phyloP scores from a whole-genome alignment of 2,113 vertebrate species.

The Labeo catla region DNA sequence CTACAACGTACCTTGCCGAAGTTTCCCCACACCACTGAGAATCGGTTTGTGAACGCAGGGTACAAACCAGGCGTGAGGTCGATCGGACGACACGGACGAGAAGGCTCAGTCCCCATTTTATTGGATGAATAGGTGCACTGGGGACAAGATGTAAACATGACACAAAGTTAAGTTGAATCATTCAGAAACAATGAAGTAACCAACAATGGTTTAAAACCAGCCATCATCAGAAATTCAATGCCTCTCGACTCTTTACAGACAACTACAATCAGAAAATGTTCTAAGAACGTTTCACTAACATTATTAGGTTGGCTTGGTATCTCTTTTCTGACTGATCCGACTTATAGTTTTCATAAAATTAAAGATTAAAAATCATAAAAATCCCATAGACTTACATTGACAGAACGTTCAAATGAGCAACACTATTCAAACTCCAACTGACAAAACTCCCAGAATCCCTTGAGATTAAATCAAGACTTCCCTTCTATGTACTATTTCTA shows the following conservation, averaged over 20 bases:
- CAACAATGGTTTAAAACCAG: neutral
- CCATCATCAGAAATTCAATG: neutral
- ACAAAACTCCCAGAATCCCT: too few species aligned
- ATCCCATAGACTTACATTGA: too few species aligned
- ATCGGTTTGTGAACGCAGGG: constrained; percentile 77
- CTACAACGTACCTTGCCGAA: constrained; percentile 77
- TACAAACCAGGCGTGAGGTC: constrained; percentile 85
- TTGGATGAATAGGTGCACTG: constrained; percentile 85
- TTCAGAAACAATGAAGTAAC: neutral
- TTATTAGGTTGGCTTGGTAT: too few species aligned
- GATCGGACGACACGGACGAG: constrained; percentile 84
- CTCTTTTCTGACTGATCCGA: too few species aligned
- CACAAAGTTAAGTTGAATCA: neutral
- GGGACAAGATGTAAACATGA: neutral
- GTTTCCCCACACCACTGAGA: constrained; percentile 83
- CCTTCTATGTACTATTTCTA: too few species aligned
- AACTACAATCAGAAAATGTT: neutral
- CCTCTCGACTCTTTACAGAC: neutral
- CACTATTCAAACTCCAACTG: too few species aligned
- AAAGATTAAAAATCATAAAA: too few species aligned
- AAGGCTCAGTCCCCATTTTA: constrained; percentile 82
- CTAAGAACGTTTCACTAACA: too few species aligned
- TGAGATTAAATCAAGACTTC: too few species aligned
- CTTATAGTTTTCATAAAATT: too few species aligned
- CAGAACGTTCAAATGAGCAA: too few species aligned